Conservation (phyloP, 2,888 invertebrate species). For the Pachycephus smyrnensis region DNA sequence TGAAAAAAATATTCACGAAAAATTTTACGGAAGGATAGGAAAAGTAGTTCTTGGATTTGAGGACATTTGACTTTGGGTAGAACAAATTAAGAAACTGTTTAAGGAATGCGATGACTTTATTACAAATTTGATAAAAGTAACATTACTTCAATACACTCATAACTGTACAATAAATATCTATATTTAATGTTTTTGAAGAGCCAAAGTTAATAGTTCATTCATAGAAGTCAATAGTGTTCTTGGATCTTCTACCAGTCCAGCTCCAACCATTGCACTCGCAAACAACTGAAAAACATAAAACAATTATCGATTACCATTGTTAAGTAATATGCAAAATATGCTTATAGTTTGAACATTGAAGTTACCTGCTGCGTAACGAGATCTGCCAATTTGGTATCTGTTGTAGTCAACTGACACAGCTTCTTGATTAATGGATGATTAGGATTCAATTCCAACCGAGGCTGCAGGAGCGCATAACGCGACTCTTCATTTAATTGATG, state of each 20-base stretch:
- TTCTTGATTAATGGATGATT: conserved; percentile 93
- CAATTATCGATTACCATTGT: conserved; percentile 12
- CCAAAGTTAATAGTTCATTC: conserved; percentile 86
- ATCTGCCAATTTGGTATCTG: conserved; percentile 84
- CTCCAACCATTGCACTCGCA: conserved; percentile 94
- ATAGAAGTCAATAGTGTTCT: conserved; percentile 85
- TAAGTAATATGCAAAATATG: not conserved
- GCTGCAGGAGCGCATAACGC: conserved; percentile 87
- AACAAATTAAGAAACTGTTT: no score
- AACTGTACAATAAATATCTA: no score
- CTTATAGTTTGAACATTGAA: conserved; percentile 3
- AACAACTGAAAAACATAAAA: conserved; percentile 75
- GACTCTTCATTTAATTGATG: conserved; percentile 85
- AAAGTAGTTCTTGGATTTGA: no score
- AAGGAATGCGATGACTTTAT: no score
- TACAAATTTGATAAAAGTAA: no score
- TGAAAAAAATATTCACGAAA: no score
- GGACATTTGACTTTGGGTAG: no score
- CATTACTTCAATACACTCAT: no score
- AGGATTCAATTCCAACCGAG: conserved; percentile 94
- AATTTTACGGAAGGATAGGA: no score
- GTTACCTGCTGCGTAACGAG: conserved; percentile 85
- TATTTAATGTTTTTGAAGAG: conserved; percentile 79
- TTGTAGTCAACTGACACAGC: conserved; percentile 78
- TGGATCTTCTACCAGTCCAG: conserved; percentile 93